phyloP scores from a whole-genome alignment of 2,797 vertebrate species.

The Hoplostethus atlanticus region DNA sequence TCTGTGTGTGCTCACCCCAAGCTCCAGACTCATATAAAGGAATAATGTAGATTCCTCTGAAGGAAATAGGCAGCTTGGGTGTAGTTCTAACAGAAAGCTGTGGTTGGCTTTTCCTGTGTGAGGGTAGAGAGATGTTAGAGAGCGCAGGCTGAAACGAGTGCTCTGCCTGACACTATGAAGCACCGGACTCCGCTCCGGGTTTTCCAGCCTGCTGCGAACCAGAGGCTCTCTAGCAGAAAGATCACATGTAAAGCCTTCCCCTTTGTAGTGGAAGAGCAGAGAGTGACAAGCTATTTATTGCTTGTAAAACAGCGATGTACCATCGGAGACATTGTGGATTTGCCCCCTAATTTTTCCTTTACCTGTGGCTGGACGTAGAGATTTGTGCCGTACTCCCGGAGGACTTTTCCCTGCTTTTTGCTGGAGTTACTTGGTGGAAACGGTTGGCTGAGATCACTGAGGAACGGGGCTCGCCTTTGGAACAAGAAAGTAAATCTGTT shows the following conservation, averaged over 20 bases:
- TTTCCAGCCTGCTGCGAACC: constrained; percentile 81
- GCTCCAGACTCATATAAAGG: constrained; percentile 58
- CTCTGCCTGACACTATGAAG: constrained; percentile 42
- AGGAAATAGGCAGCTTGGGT: constrained; percentile 25
- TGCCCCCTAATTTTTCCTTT: constrained; percentile 64
- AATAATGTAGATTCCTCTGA: constrained; percentile 31
- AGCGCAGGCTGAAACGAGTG: constrained; percentile 48
- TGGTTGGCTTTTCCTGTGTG: constrained; percentile 13
- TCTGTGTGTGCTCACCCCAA: constrained; percentile 39
- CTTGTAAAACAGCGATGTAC: constrained; percentile 81
- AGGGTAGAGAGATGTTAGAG: constrained; percentile 29
- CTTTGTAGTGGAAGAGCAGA: constrained; percentile 92
- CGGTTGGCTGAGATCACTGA: constrained; percentile 81
- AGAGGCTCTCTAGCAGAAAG: constrained; percentile 91
- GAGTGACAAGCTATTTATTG: constrained; percentile 91
- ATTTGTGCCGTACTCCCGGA: constrained; percentile 53
- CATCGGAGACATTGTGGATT: constrained; percentile 80
- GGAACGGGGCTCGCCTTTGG: constrained; percentile 81
- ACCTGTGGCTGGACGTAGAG: constrained; percentile 80
- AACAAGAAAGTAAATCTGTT: constrained; percentile 90
- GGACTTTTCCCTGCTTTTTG: constrained; percentile 82
- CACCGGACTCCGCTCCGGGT: constrained; percentile 81
- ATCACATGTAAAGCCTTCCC: constrained; percentile 93
- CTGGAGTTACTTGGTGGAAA: constrained; percentile 83
- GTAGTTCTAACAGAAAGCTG: constrained; percentile 29